These are phyloP conservation scores for Hydrolagus colliei DNA, from an alignment of 2,797 vertebrate genomes.

Conservation along the genomic window DNA sequence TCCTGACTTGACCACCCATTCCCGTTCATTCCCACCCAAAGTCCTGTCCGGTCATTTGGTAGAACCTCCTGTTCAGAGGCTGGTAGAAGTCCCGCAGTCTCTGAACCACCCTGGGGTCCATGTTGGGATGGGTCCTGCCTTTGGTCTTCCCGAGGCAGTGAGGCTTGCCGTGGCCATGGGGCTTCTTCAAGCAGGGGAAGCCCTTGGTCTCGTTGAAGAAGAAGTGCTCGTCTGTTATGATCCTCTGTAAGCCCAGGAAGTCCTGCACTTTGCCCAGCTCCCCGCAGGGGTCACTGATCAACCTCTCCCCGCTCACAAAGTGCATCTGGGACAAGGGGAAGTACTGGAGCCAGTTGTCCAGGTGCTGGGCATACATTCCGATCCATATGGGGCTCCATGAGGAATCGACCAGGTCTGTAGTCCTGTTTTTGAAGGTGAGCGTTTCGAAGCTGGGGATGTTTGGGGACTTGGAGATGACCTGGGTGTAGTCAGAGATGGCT, in stretches of 20 bases:
- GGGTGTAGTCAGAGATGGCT: slow-evolving; percentile 72
- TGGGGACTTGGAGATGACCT: slow-evolving; percentile 68
- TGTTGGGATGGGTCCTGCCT: slow-evolving; percentile 60
- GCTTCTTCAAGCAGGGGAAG: slow-evolving; percentile 72
- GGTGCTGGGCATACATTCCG: slow-evolving; percentile 67
- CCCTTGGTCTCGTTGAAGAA: slow-evolving; percentile 76
- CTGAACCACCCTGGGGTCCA: slow-evolving; percentile 54
- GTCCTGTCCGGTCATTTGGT: slow-evolving; percentile 64
- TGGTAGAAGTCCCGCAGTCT: slow-evolving; percentile 66
- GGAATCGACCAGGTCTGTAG: slow-evolving; percentile 58
- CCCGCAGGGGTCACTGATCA: slow-evolving; percentile 65
- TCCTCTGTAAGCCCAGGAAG: slow-evolving; percentile 68
- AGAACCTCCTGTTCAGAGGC: slow-evolving; percentile 65
- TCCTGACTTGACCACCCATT: neutral
- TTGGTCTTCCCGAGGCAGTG: slow-evolving; percentile 71
- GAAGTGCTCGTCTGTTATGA: slow-evolving; percentile 71
- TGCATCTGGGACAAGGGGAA: slow-evolving; percentile 67
- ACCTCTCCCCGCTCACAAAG: slow-evolving; percentile 65
- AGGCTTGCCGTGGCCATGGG: slow-evolving; percentile 67
- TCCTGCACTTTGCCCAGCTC: slow-evolving; percentile 69
- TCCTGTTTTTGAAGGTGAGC: slow-evolving; percentile 65
- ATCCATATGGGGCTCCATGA: slow-evolving; percentile 72
- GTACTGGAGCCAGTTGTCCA: slow-evolving; percentile 67
- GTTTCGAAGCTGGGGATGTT: slow-evolving; percentile 63
- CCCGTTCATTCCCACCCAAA: slow-evolving; percentile 63